phyloP scores from a whole-genome alignment of 2,888 invertebrate species.

The Stomorhina lunata region DNA sequence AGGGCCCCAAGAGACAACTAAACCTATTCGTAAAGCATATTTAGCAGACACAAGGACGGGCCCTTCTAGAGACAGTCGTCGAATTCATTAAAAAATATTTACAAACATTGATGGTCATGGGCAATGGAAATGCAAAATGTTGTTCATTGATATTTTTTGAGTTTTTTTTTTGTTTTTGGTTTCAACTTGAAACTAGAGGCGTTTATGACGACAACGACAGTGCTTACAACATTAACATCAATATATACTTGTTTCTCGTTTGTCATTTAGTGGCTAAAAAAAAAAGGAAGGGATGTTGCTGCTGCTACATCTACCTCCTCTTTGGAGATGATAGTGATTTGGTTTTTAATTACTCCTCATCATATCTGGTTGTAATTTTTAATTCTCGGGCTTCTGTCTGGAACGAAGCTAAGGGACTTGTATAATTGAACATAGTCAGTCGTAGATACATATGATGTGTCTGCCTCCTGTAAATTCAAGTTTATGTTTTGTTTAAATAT shows the following conservation, averaged over 20 bases:
- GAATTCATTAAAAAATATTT: neutral
- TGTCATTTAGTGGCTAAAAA: neutral
- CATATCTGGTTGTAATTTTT: constrained; percentile 58
- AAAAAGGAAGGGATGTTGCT: constrained; percentile 19
- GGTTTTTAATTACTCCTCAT: constrained; percentile 58
- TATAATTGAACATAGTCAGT: neutral
- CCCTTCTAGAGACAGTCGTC: neutral
- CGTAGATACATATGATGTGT: neutral
- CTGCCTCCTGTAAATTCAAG: constrained; percentile 2
- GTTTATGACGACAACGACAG: constrained; percentile 57
- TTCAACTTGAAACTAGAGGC: constrained; percentile 55
- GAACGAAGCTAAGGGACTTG: neutral
- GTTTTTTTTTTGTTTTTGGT: neutral
- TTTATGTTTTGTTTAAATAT: neutral
- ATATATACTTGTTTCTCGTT: constrained; percentile 23
- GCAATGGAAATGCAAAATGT: constrained; percentile 50
- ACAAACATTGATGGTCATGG: constrained; percentile 46
- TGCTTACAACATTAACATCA: constrained; percentile 60
- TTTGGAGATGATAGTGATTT: constrained; percentile 49
- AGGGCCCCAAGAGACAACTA: neutral
- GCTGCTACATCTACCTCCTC: neutral
- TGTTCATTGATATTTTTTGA: constrained; percentile 54
- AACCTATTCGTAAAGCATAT: constrained; percentile 8
- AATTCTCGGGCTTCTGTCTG: constrained; percentile 49
- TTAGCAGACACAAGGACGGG: neutral